phyloP scores from a whole-genome alignment of 2,113 vertebrate species.

The Gymnogyps californianus region DNA sequence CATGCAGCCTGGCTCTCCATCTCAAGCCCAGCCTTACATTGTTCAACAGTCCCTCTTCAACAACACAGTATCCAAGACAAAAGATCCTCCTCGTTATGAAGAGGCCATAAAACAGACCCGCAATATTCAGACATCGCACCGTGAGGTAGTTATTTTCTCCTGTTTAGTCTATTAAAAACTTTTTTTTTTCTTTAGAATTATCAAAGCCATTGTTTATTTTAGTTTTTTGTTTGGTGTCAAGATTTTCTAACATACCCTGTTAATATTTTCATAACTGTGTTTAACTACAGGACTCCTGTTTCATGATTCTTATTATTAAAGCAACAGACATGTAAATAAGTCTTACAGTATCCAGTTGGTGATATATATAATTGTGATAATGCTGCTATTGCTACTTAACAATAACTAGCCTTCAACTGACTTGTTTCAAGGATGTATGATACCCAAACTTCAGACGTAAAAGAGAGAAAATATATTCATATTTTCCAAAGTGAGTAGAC shows the following conservation, averaged over 20 bases:
- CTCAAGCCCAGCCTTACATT: slow-evolving; percentile 73
- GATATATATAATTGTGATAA: background rate
- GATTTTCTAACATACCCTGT: background rate
- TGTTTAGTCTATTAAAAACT: background rate
- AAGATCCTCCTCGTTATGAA: slow-evolving; percentile 94
- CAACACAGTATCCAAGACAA: slow-evolving; percentile 77
- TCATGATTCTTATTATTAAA: background rate
- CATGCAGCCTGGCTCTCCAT: slow-evolving; percentile 74
- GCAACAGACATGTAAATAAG: background rate
- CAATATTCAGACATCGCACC: slow-evolving; percentile 70
- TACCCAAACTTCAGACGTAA: background rate
- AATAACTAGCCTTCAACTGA: background rate
- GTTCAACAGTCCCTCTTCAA: slow-evolving; percentile 80
- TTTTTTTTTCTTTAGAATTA: background rate
- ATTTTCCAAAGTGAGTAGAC: background rate
- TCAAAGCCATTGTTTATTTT: background rate
- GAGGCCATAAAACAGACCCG: slow-evolving; percentile 95
- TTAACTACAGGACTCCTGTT: background rate
- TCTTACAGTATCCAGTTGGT: background rate
- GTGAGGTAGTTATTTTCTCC: slow-evolving; percentile 76
- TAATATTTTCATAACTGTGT: background rate
- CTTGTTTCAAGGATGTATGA: background rate
- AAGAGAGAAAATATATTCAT: background rate
- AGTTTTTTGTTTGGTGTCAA: background rate
- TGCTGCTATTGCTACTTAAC: background rate